Evolutionary conservation across 2,888 invertebrate species (phyloP), one percentile per base, ranked within the genome.

Genomic region (Patella pellucida): DNA sequence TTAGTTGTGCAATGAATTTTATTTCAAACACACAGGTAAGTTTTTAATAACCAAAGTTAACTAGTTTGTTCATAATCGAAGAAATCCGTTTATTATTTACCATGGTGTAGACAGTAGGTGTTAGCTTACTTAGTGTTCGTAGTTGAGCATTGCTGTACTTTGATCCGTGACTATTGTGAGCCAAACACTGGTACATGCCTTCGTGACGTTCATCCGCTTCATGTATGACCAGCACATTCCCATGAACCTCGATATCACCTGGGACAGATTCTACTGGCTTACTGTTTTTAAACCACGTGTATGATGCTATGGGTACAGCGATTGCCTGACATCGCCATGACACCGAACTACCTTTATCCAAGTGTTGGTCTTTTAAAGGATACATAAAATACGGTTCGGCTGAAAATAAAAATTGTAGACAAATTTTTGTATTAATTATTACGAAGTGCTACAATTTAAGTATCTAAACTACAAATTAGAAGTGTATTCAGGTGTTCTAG

Each of bases 141-240:
- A 98, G 92, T 86, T 98, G 97, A 0, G 95, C 97, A 7, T 97
- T 95, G 0, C 97, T 96, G 90, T 95, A 97, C 74, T 94, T 94
- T 0, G 95, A 94, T 87, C 95, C 96, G 12, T 97, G 91, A 81
- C 95, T 95, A 92, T 98, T 98, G 76, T 93, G 94, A 0, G 98
- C 98, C 85, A 95, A 93, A 90, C 98, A 98, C 87, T 98, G 98
- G 90, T 96, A 98, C 96, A 98, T 97, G 41, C 96, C 98, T 74
- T 95, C 94, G 90, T 98, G 98, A 84, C 94, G 71, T 9, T 81
- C 73, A 23, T 83, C 79, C 3, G 88, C 81, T 3, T 79, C 68
- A 5, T 56, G 76, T 23, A 86, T 84, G 9, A 75, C 79, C 23
- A 86, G 74, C 0, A 86, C 82, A 76, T 86, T 86, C 50, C 78